Evolutionary conservation across 2,888 invertebrate genomes (phyloP), one percentile per base, ranked within the genome.

Genomic region (Xestia xanthographa): DNA sequence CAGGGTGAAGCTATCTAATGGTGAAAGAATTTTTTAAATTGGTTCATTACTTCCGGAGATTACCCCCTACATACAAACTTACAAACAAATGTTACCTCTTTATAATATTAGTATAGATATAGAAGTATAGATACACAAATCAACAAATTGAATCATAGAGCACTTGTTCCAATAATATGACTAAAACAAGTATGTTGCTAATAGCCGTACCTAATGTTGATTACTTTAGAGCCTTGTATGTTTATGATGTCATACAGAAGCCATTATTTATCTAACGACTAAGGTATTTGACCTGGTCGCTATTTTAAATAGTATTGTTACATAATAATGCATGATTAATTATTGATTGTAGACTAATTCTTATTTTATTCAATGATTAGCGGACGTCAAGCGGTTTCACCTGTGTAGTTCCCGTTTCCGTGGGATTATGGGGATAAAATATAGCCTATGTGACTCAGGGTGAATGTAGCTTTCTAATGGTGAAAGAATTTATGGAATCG

Each of bases 181-280:
- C 75, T 81, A 43, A 66, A 74, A 22, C 6, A 62, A 66, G 20
- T 34, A 48, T 45, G 50, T 17, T 41, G 63, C 20, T 79, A 82
- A 58, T 34, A 56, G 41, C 56, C 29, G 0, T 56, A 41, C n/a
- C 5, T 41, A 75, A 45, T 63, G 62, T 53, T 56, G n/a, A 80
- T 78, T 66, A 80, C 34, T 50, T 78, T 62, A 14, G n/a, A 75
- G 26, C n/a, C 26, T 34, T 72, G 14, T 66, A 11, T 14, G n/a
- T 20, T 2, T 34, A 60, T 81, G 75, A 81, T 56, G 56, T 79
- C 82, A 75, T 82, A 67, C 26, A 48, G 14, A 62, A 50, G 22
- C 48, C 22, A 45, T 75, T n/a, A 1, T 22, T 65, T 65, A 65
- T 65, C 56, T 73, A 73, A 72, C 1, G 1, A 62, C n/a, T n/a